Base-by-base conservation (phyloP, 2,888 invertebrate genomes). In the Plebejus anna region DNA sequence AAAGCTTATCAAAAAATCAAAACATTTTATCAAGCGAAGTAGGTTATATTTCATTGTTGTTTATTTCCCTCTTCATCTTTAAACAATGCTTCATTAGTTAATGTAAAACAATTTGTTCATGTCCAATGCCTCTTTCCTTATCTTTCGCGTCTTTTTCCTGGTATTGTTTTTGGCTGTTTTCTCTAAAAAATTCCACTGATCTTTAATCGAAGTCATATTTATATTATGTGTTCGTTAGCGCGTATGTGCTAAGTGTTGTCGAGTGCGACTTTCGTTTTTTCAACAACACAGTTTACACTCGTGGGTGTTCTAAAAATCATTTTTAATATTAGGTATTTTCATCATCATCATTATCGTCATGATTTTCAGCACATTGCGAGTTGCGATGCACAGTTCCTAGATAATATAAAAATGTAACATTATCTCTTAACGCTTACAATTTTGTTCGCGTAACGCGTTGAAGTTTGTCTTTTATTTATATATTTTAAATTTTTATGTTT, bases 121-220 rank as follows among this genome's bases (percentile, higher is more conserved):
- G 16, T 4, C 32, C 32, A 32, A 66, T 66, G 32, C 11, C 32
- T 32, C 11, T 61, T 16, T 61, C 11, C 16, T 32, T 36, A 66
- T 36, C 66, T 13, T 36, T 61, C 9, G n/a, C 66, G 16, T 5
- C 13, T 32, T 66, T 36, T 66, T 66, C 66, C 66, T 66, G 32
- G 16, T 28, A 4, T 66, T 66, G 13, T 7, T 66, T 36, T 66
- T 16, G 11, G 66, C 13, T 13, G 66, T 66, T 66, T 66, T 66
- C 66, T 66, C 66, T 36, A 66, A 66, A 66, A 66, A 28, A 13
- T 13, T 72, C 72, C 72, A 72, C 66, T 13, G 22, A 72, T 42
- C 22, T 72, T 42, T 72, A 42, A 72, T 72, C 13, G 47, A 42
- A 72, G 72, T 72, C 72, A 42, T 47, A 72, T 72, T 47, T 72